Evolutionary conservation across 2,797 vertebrate genomes (phyloP).

Genomic region (Megaceryle alcyon): DNA sequence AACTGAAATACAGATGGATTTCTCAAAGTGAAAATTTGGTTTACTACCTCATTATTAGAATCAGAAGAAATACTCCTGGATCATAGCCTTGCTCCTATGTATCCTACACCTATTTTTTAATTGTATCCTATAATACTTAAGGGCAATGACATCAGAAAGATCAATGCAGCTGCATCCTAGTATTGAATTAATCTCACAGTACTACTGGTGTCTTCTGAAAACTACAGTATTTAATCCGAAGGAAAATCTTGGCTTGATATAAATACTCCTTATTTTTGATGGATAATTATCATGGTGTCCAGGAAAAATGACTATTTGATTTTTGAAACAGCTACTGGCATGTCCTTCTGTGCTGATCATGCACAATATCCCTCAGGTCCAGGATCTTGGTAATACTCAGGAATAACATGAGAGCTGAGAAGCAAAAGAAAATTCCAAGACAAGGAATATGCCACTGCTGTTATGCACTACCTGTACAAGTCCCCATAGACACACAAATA

Average conservation of each 20-base stretch:
- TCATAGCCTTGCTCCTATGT: neutral
- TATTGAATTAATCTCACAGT: slow-evolving; percentile 24
- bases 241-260: neutral
- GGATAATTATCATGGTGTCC: neutral
- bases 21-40: neutral
- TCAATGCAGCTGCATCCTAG: neutral
- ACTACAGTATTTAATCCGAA: neutral
- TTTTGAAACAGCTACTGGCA: neutral
- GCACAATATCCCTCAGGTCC: neutral
- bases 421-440: neutral
- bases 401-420: neutral
- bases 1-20: slow-evolving; percentile 13
- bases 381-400: neutral
- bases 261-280: neutral
- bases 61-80: slow-evolving; percentile 16
- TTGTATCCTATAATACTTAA: slow-evolving; percentile 9
- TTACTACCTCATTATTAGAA: neutral
- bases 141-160: slow-evolving; percentile 36
- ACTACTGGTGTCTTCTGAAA: slow-evolving; percentile 4
- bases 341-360: neutral
- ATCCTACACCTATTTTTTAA: slow-evolving; percentile 19
- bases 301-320: neutral
- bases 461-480: neutral
- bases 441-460: neutral
- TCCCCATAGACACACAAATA: neutral